These are phyloP conservation scores for Tonatia bakeri DNA, from an alignment of 2,113 vertebrate species.

Conservation along the genomic window DNA sequence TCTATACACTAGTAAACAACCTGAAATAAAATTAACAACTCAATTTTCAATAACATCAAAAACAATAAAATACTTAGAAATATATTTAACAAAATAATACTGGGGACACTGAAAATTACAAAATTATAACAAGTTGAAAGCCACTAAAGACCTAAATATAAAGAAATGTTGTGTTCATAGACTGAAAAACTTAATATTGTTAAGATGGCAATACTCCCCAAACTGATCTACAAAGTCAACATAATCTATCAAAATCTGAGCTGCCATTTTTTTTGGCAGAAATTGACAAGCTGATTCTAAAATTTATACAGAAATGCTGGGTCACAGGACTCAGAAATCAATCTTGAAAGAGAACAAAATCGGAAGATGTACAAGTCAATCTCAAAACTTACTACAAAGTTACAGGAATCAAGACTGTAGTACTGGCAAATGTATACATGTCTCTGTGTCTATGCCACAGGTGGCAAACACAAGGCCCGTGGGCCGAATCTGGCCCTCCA, in stretches of 20 bases:
- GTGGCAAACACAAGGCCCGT: no score
- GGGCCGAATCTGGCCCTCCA: no score
- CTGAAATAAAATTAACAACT: conserved; percentile 8
- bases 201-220: not conserved
- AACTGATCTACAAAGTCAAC: not conserved
- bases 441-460: no score
- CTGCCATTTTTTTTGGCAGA: not conserved
- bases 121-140: not conserved
- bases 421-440: not conserved
- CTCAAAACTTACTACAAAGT: not conserved
- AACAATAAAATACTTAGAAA: not conserved
- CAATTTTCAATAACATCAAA: not conserved
- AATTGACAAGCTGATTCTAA: not conserved
- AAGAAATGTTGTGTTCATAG: not conserved
- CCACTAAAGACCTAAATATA: not conserved
- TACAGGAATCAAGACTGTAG: not conserved
- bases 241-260: not conserved
- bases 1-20: not conserved
- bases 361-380: not conserved
- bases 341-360: not conserved
- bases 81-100: conserved; percentile 13
- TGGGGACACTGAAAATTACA: not conserved
- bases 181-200: not conserved
- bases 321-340: not conserved
- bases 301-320: not conserved